Percentiles rank a stretch among this genome's conserved stretches.
Evolutionary conservation across 2,797 vertebrate species (phyloP).

Genomic region (Scomberomorus guttatus): DNA sequence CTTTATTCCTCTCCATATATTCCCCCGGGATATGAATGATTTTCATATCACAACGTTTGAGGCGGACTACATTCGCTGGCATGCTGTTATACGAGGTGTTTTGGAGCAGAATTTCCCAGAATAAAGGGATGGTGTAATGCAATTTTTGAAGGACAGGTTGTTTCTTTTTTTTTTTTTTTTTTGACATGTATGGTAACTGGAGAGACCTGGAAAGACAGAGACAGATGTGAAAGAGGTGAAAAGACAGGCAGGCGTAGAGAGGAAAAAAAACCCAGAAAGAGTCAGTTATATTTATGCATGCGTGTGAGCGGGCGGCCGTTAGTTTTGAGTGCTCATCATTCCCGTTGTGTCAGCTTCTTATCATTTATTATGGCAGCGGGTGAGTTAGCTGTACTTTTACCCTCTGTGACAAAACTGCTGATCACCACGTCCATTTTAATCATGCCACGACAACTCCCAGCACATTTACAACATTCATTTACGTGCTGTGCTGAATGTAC

Average conservation of each 20-base stretch:
- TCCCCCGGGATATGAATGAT: constrained; percentile 55
- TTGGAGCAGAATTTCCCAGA: constrained; percentile 32
- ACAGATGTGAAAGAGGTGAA: neutral
- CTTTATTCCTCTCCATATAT: constrained; percentile 60
- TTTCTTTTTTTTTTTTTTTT: constrained; percentile 32
- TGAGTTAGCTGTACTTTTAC: constrained; percentile 72
- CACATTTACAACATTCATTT: constrained; percentile 60
- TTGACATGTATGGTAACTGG: constrained; percentile 5
- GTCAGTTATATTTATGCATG: constrained; percentile 43
- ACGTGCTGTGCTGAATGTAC: constrained; percentile 19
- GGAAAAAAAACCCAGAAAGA: constrained; percentile 19
- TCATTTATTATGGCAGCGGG: constrained; percentile 69
- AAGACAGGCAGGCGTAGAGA: too few species aligned
- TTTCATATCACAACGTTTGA: constrained; percentile 62
- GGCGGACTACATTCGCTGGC: constrained; percentile 29
- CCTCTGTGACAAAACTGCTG: constrained; percentile 73
- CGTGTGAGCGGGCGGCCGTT: constrained; percentile 24
- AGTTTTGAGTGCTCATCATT: constrained; percentile 55
- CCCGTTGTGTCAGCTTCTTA: constrained; percentile 68
- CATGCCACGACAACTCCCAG: constrained; percentile 46
- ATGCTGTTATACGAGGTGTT: constrained; percentile 39
- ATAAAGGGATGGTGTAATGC: constrained; percentile 31
- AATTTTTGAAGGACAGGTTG: constrained; percentile 40
- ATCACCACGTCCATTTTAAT: constrained; percentile 70
- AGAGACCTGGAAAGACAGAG: neutral